Evolutionary conservation across 2,797 vertebrate species (phyloP).

Genomic region (Fringilla coelebs): DNA sequence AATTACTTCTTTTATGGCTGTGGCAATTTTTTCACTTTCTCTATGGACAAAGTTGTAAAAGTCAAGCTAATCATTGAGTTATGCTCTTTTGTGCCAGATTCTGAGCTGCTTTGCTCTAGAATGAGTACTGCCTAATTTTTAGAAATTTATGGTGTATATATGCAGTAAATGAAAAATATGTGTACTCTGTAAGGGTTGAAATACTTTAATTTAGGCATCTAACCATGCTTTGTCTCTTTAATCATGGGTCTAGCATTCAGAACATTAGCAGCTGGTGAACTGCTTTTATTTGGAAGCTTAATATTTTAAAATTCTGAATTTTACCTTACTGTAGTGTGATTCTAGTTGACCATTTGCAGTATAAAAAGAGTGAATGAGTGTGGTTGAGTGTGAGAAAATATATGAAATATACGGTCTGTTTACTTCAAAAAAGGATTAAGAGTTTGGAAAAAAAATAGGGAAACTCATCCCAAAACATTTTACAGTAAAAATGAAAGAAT

Average conservation of each 20-base stretch:
- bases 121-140: neutral
- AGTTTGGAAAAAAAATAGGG: neutral
- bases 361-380: neutral
- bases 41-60: neutral
- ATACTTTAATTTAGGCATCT: neutral
- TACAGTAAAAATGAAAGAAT: neutral
- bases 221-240: neutral
- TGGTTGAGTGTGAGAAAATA: neutral
- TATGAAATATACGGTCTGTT: neutral
- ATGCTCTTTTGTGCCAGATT: neutral
- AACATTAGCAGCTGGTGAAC: neutral
- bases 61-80: neutral
- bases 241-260: neutral
- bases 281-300: neutral
- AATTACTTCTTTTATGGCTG: neutral
- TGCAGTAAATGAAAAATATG: neutral
- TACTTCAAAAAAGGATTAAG: neutral
- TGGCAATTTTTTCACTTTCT: neutral
- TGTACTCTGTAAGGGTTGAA: neutral
- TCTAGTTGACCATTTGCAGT: neutral
- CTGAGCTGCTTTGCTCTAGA: neutral
- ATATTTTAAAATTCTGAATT: neutral
- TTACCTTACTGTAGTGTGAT: neutral
- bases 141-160: neutral
- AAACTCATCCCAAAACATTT: neutral